Conservation (phyloP, 2,113 vertebrate genomes). For the Platysternon megacephalum region DNA sequence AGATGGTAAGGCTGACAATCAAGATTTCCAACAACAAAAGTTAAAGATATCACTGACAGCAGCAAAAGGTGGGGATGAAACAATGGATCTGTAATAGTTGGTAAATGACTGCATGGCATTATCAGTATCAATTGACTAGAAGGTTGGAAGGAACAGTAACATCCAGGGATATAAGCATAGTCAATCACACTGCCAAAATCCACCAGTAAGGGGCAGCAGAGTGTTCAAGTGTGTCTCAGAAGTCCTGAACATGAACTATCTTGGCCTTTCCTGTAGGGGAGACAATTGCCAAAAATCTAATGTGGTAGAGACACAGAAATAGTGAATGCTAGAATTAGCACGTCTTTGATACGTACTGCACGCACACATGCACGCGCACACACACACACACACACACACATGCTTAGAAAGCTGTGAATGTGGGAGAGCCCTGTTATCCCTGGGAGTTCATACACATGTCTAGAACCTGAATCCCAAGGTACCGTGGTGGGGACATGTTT, state of each 20-base stretch:
- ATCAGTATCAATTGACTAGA: not conserved
- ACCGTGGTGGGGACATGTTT: too few species aligned
- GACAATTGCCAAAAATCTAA: not conserved
- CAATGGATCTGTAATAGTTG: too few species aligned
- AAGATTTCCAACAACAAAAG: not conserved
- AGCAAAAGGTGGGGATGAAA: not conserved
- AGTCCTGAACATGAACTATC: not conserved
- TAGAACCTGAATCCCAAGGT: not conserved
- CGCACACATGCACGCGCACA: too few species aligned
- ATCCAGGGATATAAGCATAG: not conserved
- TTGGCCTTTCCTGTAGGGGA: not conserved
- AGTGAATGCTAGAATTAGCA: not conserved
- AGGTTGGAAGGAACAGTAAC: too few species aligned
- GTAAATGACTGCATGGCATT: not conserved
- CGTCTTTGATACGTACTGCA: not conserved
- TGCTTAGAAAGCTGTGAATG: not conserved
- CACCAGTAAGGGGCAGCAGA: not conserved
- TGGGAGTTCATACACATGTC: not conserved
- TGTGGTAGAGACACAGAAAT: not conserved
- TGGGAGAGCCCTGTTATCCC: not conserved
- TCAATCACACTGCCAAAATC: not conserved
- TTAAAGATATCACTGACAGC: not conserved
- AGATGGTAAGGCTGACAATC: not conserved
- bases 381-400: too few species aligned
- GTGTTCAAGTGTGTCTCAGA: not conserved